Base-by-base conservation (phyloP, 2,113 vertebrate species). In the Ceuthmochares aereus region DNA sequence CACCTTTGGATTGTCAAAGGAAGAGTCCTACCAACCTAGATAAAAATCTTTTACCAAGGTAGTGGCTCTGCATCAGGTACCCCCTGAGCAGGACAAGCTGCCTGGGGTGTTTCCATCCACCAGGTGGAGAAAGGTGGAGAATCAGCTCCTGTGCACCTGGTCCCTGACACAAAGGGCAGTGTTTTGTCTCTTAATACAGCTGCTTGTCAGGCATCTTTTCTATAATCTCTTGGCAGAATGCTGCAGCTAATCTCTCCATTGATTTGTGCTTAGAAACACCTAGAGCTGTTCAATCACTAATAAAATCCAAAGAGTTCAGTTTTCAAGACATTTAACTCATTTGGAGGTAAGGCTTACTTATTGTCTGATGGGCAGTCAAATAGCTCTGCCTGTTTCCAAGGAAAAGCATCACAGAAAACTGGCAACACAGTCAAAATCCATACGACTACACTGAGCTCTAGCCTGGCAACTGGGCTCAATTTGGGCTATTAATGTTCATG, bases 251-350 rank as follows among this genome's bases (percentile, higher is more conserved):
- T 91, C 62, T 59, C 86, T 68, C 56, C 54, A 91, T 95, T 90
- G 92, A 97, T 94, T 91, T 87, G 40, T 88, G 62, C 58, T 93
- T 93, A 79, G 84, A 30, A 84, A 19, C 95, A 87, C 87, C 87
- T 81, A 70, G 52, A 87, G 77, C 77, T 82, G 10, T 23, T 96
- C 73, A 84, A 60, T 82, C 78, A 68, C 84, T 84, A 55, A 84
- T 72, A 59, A 91, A 89, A 91, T 59, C 87, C 36, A 78, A 59
- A 64, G 52, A 91, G 78, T 45, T 82, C 26, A 1, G 13, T 63
- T 91, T 87, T 82, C 5, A 8, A 78, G 87, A 36, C 23, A 1
- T 87, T 95, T 89, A 94, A 47, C 66, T 93, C 47, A 2, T 78
- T 68, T 93, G 73, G 89, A 87, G 67, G 43, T 43, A 60, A 73